These are phyloP conservation scores for Martes martes DNA, from an alignment of 2,113 vertebrate genomes.

Conservation along the genomic window DNA sequence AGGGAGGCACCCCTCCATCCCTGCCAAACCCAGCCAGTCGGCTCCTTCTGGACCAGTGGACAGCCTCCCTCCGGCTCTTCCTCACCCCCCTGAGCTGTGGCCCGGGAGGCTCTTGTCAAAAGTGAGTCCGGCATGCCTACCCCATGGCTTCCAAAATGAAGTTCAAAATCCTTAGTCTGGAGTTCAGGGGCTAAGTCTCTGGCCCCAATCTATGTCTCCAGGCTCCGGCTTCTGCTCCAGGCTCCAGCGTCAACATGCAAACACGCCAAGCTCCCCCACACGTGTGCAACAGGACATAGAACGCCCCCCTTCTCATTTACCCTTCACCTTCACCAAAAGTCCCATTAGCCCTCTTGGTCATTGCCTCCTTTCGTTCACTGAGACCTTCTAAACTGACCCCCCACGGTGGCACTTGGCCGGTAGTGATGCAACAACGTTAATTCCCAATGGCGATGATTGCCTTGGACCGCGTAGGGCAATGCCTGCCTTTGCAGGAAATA, in stretches of 20 bases:
- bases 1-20: not conserved
- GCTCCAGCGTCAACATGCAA: not conserved
- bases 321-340: not conserved
- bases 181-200: not conserved
- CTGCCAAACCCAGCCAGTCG: accelerated
- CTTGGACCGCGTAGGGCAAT: not conserved
- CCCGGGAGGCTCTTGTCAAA: too few relatives aligned
- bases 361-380: not conserved
- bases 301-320: not conserved
- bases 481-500: not conserved
- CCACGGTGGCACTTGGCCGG: accelerated
- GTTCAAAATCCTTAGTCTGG: not conserved
- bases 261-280: not conserved
- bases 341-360: not conserved
- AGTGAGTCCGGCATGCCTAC: not conserved
- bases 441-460: accelerated
- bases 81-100: accelerated
- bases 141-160: not conserved
- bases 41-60: too few relatives aligned
- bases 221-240: not conserved
- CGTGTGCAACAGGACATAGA: accelerated
- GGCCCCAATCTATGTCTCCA: not conserved
- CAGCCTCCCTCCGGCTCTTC: not conserved
- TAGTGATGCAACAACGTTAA: accelerated
- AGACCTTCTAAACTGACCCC: not conserved